Evolutionary conservation across 2,797 vertebrate genomes (phyloP), one percentile per base, ranked within the genome.

Genomic region (Heliangelus exortis): DNA sequence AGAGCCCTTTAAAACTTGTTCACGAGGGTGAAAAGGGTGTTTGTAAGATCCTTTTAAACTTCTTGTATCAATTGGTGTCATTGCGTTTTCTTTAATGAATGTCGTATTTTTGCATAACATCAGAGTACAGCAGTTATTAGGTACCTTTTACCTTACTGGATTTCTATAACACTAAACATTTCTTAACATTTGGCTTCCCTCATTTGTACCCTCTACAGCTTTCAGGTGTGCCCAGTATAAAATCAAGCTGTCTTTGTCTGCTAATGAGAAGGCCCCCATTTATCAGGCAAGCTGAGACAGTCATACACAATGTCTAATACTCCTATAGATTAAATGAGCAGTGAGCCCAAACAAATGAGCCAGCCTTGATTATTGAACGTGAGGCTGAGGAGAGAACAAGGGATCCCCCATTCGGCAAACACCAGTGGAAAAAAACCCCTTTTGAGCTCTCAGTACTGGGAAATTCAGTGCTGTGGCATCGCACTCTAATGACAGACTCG

Each of bases 401-500:
- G 9, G 16, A 72, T 23, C 3, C 17, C 33, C 28, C 23, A 11
- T 19, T 48, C 62, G 13, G 12, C 11, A 62, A 62, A 20, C 23
- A 31, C 53, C 58, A 2, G 0, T 8, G n/a, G 36, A 22, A 74
- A 69, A 7, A 4, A 11, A 2, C 65, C n/a, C n/a, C 15, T 1
- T 62, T 12, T 15, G 48, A 45, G 29, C 25, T 33, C 29, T 45
- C 8, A 1, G 25, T 12, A 6, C 39, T 5, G 45, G 14, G 16
- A 28, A 45, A 16, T 5, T 5, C 1, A 0, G 53, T 0, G 1
- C 33, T 15, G 20, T 23, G 19, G 25, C n/a, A 36, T 20, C 5
- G 0, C 1, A 2, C 48, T 63, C 25, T 31, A 15, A 55, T 4
- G 34, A 69, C 3, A 1, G 50, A 29, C 41, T 33, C 1, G 1